phyloP scores from a whole-genome alignment of 2,113 vertebrate genomes.

The Melanostigma gelatinosum region DNA sequence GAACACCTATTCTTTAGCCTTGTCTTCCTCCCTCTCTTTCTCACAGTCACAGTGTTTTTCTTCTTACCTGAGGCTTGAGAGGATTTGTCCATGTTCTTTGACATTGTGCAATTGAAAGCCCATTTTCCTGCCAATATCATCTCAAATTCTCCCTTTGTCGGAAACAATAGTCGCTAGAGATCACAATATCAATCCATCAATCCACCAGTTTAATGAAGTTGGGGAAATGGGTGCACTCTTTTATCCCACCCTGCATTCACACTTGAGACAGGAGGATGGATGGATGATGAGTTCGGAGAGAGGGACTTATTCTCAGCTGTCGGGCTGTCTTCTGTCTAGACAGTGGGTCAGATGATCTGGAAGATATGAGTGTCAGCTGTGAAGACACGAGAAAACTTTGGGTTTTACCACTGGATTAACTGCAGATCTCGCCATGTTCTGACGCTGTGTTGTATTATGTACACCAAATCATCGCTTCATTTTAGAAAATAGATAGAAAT shows the following conservation, averaged over 20 bases:
- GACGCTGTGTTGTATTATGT: not conserved
- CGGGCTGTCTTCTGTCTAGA: conserved; percentile 59
- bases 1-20: conserved; percentile 57
- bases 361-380: conserved; percentile 58
- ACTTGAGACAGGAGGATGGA: conserved; percentile 42
- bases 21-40: conserved; percentile 26
- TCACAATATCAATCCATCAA: conserved; percentile 37
- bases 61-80: conserved; percentile 45
- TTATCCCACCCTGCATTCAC: conserved; percentile 22
- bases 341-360: conserved; percentile 58
- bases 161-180: conserved; percentile 57
- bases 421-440: conserved; percentile 16
- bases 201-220: conserved; percentile 47
- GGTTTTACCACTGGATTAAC: conserved; percentile 41
- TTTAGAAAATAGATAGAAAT: not conserved
- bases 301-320: conserved; percentile 51
- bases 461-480: not conserved
- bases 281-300: conserved; percentile 48
- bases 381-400: conserved; percentile 46
- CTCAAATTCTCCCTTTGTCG: conserved; percentile 49
- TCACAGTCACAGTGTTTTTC: conserved; percentile 38
- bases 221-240: conserved; percentile 19
- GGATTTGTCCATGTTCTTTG: conserved; percentile 64
- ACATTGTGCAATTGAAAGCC: conserved; percentile 65
- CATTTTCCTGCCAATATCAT: conserved; percentile 58